phyloP scores from a whole-genome alignment of 2,797 vertebrate species.

The Hydrophis major region DNA sequence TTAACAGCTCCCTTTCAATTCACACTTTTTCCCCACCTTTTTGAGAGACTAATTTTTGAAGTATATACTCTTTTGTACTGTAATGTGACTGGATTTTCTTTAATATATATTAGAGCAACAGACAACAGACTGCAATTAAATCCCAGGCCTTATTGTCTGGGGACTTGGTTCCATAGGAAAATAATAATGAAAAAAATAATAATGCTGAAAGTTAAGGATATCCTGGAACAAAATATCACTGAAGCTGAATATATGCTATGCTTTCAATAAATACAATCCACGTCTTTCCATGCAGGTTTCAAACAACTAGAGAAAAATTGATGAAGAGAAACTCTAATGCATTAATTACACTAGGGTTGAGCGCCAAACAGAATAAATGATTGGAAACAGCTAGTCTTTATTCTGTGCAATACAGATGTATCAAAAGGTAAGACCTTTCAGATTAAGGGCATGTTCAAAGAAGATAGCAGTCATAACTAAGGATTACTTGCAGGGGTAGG shows the following conservation, averaged over 20 bases:
- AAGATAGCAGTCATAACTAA: not conserved
- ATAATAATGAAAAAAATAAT: not conserved
- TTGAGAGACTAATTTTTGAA: slow-evolving; percentile 53
- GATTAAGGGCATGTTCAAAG: not conserved
- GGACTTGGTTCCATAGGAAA: not conserved
- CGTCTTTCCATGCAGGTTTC: slow-evolving; percentile 24
- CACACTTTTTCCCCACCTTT: slow-evolving; percentile 34
- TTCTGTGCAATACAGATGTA: not conserved
- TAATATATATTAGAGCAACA: slow-evolving; percentile 26
- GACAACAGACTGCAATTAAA: not conserved
- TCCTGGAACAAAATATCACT: slow-evolving; percentile 40
- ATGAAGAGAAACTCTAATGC: not conserved
- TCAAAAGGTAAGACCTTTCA: not conserved
- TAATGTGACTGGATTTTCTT: slow-evolving; percentile 29
- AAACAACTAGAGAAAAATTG: not conserved
- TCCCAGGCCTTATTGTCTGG: not conserved
- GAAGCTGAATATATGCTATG: slow-evolving; percentile 46
- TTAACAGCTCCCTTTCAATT: slow-evolving; percentile 60
- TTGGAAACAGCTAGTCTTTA: not conserved
- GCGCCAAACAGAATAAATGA: not conserved
- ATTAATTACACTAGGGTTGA: not conserved
- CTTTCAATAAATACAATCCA: slow-evolving; percentile 25
- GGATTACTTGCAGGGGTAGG: not conserved
- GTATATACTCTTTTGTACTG: slow-evolving; percentile 27
- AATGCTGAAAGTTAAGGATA: slow-evolving; percentile 1